These are phyloP conservation scores for Numida meleagris DNA, from an alignment of 2,113 vertebrate species.

Conservation along the genomic window DNA sequence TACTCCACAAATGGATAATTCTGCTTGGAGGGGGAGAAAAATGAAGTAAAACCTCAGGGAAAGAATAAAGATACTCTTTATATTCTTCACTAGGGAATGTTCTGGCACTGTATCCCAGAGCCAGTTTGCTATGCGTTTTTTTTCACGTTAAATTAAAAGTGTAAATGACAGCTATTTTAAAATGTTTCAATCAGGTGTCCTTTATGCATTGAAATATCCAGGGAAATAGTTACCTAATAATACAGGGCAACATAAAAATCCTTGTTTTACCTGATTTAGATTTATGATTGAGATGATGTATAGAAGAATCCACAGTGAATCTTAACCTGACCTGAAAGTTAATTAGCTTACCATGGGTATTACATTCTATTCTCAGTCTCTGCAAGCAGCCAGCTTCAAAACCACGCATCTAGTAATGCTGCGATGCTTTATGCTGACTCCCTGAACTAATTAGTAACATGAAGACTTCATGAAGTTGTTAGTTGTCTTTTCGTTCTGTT, in stretches of 20 bases:
- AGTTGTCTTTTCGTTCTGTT: neutral
- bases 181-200: neutral
- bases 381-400: slow-evolving; percentile 20
- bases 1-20: neutral
- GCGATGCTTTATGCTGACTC: neutral
- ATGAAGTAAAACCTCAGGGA: neutral
- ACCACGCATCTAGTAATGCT: neutral
- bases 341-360: slow-evolving; percentile 61
- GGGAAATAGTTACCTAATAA: slow-evolving; percentile 54
- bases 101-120: slow-evolving; percentile 9
- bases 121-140: neutral
- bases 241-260: slow-evolving; percentile 49
- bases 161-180: neutral
- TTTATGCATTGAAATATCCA: slow-evolving; percentile 18
- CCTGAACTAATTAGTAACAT: neutral
- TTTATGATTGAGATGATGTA: slow-evolving; percentile 67
- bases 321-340: slow-evolving; percentile 68
- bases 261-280: slow-evolving; percentile 60
- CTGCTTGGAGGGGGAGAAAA: neutral
- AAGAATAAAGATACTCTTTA: neutral
- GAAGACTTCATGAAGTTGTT: neutral
- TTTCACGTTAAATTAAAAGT: neutral
- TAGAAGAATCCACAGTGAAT: slow-evolving; percentile 50
- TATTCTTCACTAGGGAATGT: neutral
- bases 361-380: slow-evolving; percentile 9